These are phyloP conservation scores for Exephanes ischioxanthus DNA, from an alignment of 2,888 invertebrate genomes.

Conservation along the genomic window DNA sequence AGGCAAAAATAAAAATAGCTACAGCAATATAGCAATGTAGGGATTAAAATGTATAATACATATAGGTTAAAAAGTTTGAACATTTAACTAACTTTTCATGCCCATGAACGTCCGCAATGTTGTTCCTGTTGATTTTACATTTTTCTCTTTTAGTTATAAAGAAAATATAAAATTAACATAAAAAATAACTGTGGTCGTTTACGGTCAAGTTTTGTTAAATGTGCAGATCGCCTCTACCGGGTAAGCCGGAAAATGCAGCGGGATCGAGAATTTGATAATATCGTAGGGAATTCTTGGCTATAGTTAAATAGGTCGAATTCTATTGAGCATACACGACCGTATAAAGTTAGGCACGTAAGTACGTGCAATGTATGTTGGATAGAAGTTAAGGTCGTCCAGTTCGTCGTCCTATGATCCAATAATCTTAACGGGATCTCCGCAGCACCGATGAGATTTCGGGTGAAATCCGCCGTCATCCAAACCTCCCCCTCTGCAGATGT, in stretches of 20 bases:
- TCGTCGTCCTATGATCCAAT: not conserved
- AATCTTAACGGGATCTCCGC: constrained; percentile 24
- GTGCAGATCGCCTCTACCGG: not conserved
- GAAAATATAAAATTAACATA: no score
- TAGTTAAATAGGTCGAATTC: constrained; percentile 1
- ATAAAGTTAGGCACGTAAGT: not conserved
- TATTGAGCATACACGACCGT: not conserved
- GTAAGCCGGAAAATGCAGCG: not conserved
- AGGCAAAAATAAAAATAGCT: not conserved
- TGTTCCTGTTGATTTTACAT: no score
- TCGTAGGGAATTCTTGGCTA: not conserved
- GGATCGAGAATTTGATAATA: not conserved
- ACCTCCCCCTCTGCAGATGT: constrained; percentile 3
- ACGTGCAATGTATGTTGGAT: not conserved
- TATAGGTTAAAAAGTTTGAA: no score
- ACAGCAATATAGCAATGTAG: not conserved
- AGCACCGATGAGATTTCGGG: constrained; percentile 18
- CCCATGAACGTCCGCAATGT: no score
- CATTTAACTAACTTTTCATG: no score
- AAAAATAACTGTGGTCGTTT: no score
- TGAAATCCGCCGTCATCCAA: constrained; percentile 9
- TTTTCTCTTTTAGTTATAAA: no score
- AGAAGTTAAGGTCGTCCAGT: not conserved
- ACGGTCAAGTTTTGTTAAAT: no score
- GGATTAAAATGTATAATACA: not conserved